Evolutionary conservation across 1,140 invertebrate genomes (phyloP), one percentile per base, ranked within the genome.

Genomic region (Mizuhopecten yessoensis): DNA sequence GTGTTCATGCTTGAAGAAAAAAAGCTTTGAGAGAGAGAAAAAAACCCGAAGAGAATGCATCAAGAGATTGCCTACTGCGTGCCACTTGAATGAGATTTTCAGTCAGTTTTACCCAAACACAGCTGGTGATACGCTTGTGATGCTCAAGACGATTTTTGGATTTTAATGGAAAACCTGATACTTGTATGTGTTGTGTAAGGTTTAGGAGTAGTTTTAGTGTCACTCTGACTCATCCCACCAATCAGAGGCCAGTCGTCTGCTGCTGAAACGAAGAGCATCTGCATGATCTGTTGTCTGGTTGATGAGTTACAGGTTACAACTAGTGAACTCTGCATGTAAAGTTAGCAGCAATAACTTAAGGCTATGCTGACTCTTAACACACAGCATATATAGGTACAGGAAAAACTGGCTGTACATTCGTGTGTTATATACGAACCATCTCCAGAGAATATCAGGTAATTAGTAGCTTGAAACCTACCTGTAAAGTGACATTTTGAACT

Each of bases 121-220:
- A 75, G 57, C 57, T 75, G 57, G 57, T 1, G 23, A 75, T 75
- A 5, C 5, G n/a, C 5, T 75, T 75, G 57, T 75, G 57, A 75
- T 75, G 57, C n/a, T 75, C 23, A 75, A 75, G 57, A 75, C 57
- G 23, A 75, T 75, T 57, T 57, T 57, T 57, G 36, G 45, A 57
- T 57, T 75, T 75, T 75, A 75, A 75, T 29, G 57, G 57, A 29
- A 17, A 75, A 75, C n/a, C 29, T 75, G 57, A 75, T 75, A 39
- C 36, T 39, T 39, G 36, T 13, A 75, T 2, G 57, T 75, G 57
- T 75, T 75, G 42, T 45, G 42, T 45, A 45, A 45, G 42, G 42
- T 13, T 45, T 45, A 7, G n/a, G 36, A 39, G 36, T 39, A 5
- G 13, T 13, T 39, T 5, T 45, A 9, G 9, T 45, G 57, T 75